phyloP scores from a whole-genome alignment of 2,113 vertebrate species.

The Syrmaticus mikado region DNA sequence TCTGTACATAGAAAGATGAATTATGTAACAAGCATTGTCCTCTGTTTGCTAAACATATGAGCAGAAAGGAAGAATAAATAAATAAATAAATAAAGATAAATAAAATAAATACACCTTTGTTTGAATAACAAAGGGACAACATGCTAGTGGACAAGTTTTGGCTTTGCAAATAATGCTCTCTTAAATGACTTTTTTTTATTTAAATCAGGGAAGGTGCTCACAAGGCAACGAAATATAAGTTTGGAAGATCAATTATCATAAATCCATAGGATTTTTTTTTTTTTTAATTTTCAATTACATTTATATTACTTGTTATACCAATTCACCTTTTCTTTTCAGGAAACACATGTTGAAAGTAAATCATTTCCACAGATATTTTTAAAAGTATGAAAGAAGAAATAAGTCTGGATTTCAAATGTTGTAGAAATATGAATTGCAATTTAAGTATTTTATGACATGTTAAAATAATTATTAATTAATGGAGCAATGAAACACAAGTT shows the following conservation, averaged over 20 bases:
- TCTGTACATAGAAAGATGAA: neutral
- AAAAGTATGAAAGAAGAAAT: neutral
- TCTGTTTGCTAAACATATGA: neutral
- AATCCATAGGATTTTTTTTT: neutral
- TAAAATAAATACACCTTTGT: neutral
- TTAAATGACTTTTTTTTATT: neutral
- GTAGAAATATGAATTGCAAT: neutral
- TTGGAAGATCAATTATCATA: neutral
- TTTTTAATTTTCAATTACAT: neutral
- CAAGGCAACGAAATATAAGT: neutral
- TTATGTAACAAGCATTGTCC: rapidly evolving
- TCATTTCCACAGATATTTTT: neutral
- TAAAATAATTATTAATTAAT: neutral
- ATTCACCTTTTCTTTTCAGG: neutral
- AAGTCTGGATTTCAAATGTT: neutral
- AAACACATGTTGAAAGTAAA: neutral
- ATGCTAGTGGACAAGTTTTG: neutral
- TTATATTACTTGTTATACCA: neutral
- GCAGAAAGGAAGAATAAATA: neutral
- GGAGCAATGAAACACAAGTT: neutral
- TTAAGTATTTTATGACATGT: neutral
- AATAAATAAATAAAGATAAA: neutral
- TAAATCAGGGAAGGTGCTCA: neutral
- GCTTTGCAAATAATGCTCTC: neutral
- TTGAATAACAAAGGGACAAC: neutral